Percentiles rank a stretch among this genome's conserved stretches.
These are phyloP conservation scores for Ammodytes marinus DNA, from an alignment of 2,113 vertebrate species.

Conservation along the genomic window DNA sequence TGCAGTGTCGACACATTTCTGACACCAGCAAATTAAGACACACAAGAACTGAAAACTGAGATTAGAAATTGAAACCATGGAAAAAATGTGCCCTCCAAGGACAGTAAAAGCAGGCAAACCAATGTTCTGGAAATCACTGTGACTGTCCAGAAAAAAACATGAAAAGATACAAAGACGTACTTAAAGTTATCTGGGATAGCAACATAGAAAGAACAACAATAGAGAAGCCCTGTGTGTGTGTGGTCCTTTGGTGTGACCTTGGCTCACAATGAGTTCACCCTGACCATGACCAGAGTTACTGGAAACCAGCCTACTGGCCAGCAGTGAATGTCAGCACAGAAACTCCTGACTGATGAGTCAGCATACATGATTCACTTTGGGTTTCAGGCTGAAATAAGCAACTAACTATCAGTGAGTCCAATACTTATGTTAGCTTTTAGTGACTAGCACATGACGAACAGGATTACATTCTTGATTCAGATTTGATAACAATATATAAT, in stretches of 20 bases:
- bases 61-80: not conserved
- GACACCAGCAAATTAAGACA: not conserved
- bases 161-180: not conserved
- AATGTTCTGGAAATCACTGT: not conserved
- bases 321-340: not conserved
- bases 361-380: not conserved
- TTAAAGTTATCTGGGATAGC: not conserved
- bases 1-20: no score
- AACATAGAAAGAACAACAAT: not conserved
- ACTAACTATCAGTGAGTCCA: not conserved
- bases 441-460: not conserved
- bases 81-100: not conserved
- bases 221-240: not conserved
- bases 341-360: conserved; percentile 19
- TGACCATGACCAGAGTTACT: not conserved
- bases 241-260: conserved; percentile 7
- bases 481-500: no score
- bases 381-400: no score
- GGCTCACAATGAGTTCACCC: not conserved
- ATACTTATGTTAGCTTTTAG: not conserved
- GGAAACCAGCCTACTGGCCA: conserved; percentile 9
- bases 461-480: not conserved
- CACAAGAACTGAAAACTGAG: not conserved
- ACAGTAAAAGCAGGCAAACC: not conserved
- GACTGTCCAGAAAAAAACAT: no score